phyloP scores from a whole-genome alignment of 2,113 vertebrate species.

The Etheostoma cragini region DNA sequence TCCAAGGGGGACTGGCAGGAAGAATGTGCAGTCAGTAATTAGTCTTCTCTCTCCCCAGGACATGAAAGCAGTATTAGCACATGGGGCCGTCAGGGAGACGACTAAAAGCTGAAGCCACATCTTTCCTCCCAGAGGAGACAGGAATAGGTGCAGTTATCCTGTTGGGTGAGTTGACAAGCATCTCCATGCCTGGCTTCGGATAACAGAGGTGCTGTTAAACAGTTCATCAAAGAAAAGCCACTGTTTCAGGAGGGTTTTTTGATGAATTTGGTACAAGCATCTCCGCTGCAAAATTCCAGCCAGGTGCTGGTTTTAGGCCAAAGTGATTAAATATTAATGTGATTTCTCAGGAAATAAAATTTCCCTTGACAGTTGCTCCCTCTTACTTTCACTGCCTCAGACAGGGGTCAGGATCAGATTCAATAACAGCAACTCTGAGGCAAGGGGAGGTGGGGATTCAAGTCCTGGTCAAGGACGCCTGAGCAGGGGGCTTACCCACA shows the following conservation, averaged over 20 bases:
- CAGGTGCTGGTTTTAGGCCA: background rate
- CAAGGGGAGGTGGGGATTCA: background rate
- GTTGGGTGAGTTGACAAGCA: constrained; percentile 36
- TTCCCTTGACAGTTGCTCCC: background rate
- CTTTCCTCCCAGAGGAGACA: constrained; percentile 64
- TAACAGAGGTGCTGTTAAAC: constrained; percentile 18
- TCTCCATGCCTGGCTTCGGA: constrained; percentile 29
- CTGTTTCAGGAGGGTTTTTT: constrained; percentile 15
- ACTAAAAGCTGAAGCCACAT: constrained; percentile 70
- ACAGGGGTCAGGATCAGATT: constrained; percentile 21
- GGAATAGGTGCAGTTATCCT: constrained; percentile 57
- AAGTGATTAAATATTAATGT: background rate
- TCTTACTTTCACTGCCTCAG: background rate
- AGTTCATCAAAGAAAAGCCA: constrained; percentile 8
- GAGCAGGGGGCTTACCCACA: constrained; percentile 6
- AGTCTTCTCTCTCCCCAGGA: constrained; percentile 76
- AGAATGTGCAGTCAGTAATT: constrained; percentile 77
- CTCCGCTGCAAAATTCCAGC: background rate
- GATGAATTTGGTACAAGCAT: background rate
- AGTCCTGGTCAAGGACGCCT: constrained; percentile 25
- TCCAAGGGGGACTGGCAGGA: constrained; percentile 73
- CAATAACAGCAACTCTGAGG: background rate
- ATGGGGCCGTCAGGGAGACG: constrained; percentile 56
- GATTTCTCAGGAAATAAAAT: constrained; percentile 20
- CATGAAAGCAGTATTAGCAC: constrained; percentile 75